These are phyloP conservation scores for Synanthedon formicaeformis DNA, from an alignment of 2,888 invertebrate species.

Conservation along the genomic window DNA sequence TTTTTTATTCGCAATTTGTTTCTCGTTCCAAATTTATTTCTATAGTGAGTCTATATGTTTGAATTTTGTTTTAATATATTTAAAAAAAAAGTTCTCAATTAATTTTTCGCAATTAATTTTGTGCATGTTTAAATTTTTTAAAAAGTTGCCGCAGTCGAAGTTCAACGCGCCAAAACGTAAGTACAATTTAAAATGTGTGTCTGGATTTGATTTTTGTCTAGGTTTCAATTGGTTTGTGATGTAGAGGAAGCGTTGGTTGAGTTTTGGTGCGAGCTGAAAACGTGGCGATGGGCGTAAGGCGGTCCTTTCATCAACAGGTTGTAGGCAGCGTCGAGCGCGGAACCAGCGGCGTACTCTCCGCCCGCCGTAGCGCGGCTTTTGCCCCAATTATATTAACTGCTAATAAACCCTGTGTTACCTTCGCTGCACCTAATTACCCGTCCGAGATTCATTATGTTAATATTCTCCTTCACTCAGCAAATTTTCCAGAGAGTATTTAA, in stretches of 20 bases:
- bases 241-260: slow-evolving; percentile 1
- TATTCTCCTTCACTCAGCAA: slow-evolving; percentile 21
- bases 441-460: slow-evolving; percentile 41
- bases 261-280: neutral
- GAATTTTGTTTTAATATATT: slow-evolving; percentile 19
- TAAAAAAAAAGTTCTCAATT: slow-evolving; percentile 20
- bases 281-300: slow-evolving; percentile 62
- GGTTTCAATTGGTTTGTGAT: neutral
- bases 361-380: slow-evolving; percentile 27
- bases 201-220: neutral
- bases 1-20: slow-evolving; percentile 29
- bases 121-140: slow-evolving; percentile 26
- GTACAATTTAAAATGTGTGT: slow-evolving; percentile 11
- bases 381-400: slow-evolving; percentile 48
- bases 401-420: slow-evolving; percentile 49
- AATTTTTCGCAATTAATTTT: slow-evolving; percentile 43
- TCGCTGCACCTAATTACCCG: slow-evolving; percentile 44
- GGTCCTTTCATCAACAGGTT: slow-evolving; percentile 67
- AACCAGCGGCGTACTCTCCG: slow-evolving; percentile 25
- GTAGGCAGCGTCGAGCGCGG: slow-evolving; percentile 30
- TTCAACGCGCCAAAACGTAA: slow-evolving; percentile 15
- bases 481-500: slow-evolving; percentile 28
- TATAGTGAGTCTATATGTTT: slow-evolving; percentile 38
- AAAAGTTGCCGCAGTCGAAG: slow-evolving; percentile 8
- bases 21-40: slow-evolving; percentile 29